phyloP scores from a whole-genome alignment of 2,888 invertebrate species.

The Onthophagus sagittarius region DNA sequence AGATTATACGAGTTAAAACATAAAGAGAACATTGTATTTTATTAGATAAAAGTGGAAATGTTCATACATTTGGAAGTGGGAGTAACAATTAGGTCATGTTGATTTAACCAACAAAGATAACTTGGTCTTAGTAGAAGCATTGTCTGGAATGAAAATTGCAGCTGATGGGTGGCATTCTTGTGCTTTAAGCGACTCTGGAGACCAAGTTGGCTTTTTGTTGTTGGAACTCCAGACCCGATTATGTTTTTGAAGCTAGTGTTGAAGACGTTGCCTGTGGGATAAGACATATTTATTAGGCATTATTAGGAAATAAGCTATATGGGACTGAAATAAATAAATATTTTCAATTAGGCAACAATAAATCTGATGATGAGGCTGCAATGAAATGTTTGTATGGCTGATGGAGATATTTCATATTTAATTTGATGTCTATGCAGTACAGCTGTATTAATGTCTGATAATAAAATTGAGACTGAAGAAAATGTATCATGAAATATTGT shows the following conservation, averaged over 20 bases:
- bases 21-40: slow-evolving; percentile 79
- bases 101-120: slow-evolving; percentile 58
- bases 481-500: background rate
- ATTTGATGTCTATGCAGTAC: slow-evolving; percentile 54
- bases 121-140: slow-evolving; percentile 66
- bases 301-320: slow-evolving; percentile 62
- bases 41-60: slow-evolving; percentile 64
- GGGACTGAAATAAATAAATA: slow-evolving; percentile 80
- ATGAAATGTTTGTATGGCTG: slow-evolving; percentile 37
- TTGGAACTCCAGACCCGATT: slow-evolving; percentile 52
- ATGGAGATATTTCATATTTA: slow-evolving; percentile 33
- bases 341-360: slow-evolving; percentile 65
- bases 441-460: slow-evolving; percentile 31
- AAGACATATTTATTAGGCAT: slow-evolving; percentile 63
- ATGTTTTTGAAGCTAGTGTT: slow-evolving; percentile 45
- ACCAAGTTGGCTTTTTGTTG: slow-evolving; percentile 71
- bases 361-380: slow-evolving; percentile 38
- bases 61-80: slow-evolving; percentile 82
- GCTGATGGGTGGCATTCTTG: slow-evolving; percentile 87
- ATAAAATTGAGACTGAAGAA: background rate
- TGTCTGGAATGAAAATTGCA: slow-evolving; percentile 73
- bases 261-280: slow-evolving; percentile 67
- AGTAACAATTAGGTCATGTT: slow-evolving; percentile 88
- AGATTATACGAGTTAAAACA: slow-evolving; percentile 63
- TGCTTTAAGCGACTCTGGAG: slow-evolving; percentile 73